Conservation (phyloP, 2,888 invertebrate species). For the Trichogramma dendrolimi region DNA sequence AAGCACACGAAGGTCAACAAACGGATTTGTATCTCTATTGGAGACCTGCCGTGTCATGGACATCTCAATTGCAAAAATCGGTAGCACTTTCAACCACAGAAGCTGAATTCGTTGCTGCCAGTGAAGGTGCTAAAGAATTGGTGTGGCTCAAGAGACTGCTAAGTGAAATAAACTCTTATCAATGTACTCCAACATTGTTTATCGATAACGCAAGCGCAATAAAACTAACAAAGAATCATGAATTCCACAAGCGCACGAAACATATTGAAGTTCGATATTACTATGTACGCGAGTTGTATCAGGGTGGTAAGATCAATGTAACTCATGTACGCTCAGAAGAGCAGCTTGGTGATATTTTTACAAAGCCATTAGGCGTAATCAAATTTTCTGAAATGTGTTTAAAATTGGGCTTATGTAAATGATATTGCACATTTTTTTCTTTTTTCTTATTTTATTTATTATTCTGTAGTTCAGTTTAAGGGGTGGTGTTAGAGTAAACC, state of each 20-base stretch:
- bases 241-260: constrained; percentile 24
- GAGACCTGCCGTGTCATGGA: constrained; percentile 23
- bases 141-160: too few species aligned
- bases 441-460: too few species aligned
- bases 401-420: too few species aligned
- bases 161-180: too few species aligned
- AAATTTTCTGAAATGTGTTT: neutral
- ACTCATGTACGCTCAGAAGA: constrained; percentile 11
- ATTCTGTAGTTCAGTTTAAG: too few species aligned
- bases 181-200: constrained; percentile 15
- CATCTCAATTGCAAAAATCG: too few species aligned
- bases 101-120: too few species aligned
- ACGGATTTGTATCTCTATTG: constrained; percentile 27
- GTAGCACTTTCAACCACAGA: too few species aligned
- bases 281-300: constrained; percentile 19
- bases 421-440: too few species aligned
- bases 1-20: too few species aligned
- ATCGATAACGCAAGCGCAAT: constrained; percentile 32
- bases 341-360: constrained; percentile 23
- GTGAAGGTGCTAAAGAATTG: too few species aligned
- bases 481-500: too few species aligned
- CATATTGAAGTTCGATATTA: constrained; percentile 26
- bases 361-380: constrained; percentile 15
- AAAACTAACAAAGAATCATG: constrained; percentile 21
- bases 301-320: constrained; percentile 13